A percentile compares a stretch with the other conserved stretches of the same genome.
Evolutionary conservation across 2,113 vertebrate species (phyloP).

Genomic region (Electrona antarctica): DNA sequence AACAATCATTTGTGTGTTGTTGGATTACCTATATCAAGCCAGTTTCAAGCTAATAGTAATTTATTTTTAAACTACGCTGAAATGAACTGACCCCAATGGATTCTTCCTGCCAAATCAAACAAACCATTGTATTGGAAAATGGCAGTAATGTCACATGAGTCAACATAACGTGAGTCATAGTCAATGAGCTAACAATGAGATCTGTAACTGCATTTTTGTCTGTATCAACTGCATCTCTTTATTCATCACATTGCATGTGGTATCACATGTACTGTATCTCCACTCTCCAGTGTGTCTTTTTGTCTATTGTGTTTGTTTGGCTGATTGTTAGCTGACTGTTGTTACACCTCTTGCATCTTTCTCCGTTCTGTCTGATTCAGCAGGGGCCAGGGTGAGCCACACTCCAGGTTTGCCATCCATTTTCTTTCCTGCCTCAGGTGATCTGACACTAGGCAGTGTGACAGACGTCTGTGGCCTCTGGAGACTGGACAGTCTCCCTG

Average conservation of each 20-base stretch:
- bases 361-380: constrained; percentile 15
- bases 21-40: too few species aligned
- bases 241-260: neutral
- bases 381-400: constrained; percentile 11
- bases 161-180: too few species aligned
- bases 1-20: too few species aligned
- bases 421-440: constrained; percentile 32
- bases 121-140: too few species aligned
- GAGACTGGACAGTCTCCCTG: constrained; percentile 49
- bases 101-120: too few species aligned
- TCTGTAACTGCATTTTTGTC: neutral
- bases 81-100: too few species aligned
- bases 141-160: too few species aligned
- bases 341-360: constrained; percentile 48
- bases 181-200: neutral
- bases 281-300: neutral
- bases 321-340: neutral
- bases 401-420: constrained; percentile 25
- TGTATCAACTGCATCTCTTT: neutral
- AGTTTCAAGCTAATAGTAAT: too few species aligned
- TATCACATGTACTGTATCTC: too few species aligned
- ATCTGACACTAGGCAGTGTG: constrained; percentile 42
- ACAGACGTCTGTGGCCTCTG: constrained; percentile 27
- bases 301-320: neutral
- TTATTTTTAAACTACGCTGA: too few species aligned